Conservation (phyloP, 2,888 invertebrate species). For the Eucera pruinosa region DNA sequence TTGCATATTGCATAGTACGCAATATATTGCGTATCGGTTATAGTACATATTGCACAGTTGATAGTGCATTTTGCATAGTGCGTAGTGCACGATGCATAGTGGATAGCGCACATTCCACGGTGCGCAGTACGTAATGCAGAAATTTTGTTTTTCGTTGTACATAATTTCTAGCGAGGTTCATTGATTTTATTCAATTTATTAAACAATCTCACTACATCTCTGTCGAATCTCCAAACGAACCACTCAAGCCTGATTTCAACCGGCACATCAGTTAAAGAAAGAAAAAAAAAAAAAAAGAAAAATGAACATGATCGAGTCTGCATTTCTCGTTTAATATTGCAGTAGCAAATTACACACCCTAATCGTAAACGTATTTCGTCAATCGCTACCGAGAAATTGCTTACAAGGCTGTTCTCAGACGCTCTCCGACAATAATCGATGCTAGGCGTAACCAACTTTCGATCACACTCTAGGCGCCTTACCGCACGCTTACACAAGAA, state of each 20-base stretch:
- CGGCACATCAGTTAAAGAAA: no score
- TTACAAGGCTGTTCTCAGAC: conserved; percentile 32
- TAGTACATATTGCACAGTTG: not conserved
- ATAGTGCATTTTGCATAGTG: not conserved
- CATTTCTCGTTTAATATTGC: conserved; percentile 24
- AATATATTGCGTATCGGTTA: no score
- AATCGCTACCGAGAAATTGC: conserved; percentile 45
- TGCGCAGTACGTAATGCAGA: no score
- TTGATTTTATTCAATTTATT: no score
- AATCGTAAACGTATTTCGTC: conserved; percentile 39
- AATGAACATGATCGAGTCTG: not conserved
- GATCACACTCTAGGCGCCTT: conserved; percentile 23
- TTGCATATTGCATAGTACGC: no score
- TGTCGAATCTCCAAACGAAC: not conserved
- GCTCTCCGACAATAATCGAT: conserved; percentile 53
- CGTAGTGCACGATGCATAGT: not conserved
- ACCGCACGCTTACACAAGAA: not conserved
- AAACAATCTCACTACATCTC: no score
- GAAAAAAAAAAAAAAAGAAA: no score
- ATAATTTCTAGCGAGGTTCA: no score
- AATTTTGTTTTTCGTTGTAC: no score
- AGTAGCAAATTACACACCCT: conserved; percentile 6
- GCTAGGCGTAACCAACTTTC: conserved; percentile 53
- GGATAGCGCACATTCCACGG: not conserved
- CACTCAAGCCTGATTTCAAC: not conserved